Conservation (phyloP, 2,113 vertebrate genomes). For the Erpornis zantholeuca region DNA sequence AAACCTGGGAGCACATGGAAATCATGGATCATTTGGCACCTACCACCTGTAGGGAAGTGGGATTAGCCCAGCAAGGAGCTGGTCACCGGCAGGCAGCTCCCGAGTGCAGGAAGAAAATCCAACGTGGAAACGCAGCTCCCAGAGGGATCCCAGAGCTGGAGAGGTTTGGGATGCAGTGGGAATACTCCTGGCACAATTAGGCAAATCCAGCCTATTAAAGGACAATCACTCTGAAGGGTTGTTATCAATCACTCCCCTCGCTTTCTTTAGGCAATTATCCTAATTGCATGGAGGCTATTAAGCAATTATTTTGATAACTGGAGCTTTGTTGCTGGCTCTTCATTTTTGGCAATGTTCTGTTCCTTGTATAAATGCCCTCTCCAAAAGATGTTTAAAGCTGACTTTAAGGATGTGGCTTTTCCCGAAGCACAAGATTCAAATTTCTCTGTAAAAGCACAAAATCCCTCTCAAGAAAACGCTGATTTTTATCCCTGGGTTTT, state of each 20-base stretch:
- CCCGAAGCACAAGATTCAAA: neutral
- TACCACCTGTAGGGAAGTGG: neutral
- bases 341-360: neutral
- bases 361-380: neutral
- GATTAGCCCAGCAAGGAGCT: neutral
- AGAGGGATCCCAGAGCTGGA: neutral
- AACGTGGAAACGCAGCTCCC: rapidly evolving
- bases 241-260: neutral
- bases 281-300: neutral
- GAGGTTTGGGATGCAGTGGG: neutral
- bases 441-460: neutral
- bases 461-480: rapidly evolving
- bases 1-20: rapidly evolving
- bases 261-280: neutral
- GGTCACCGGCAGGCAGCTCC: rapidly evolving
- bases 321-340: neutral
- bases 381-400: neutral
- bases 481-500: neutral
- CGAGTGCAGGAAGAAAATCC: rapidly evolving
- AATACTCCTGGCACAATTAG: neutral
- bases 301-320: neutral
- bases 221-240: neutral
- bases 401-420: neutral
- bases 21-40: neutral
- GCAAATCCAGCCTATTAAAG: neutral